These are phyloP conservation scores for Gymnoscelis rufifasciata DNA, from an alignment of 2,888 invertebrate species.

Conservation along the genomic window DNA sequence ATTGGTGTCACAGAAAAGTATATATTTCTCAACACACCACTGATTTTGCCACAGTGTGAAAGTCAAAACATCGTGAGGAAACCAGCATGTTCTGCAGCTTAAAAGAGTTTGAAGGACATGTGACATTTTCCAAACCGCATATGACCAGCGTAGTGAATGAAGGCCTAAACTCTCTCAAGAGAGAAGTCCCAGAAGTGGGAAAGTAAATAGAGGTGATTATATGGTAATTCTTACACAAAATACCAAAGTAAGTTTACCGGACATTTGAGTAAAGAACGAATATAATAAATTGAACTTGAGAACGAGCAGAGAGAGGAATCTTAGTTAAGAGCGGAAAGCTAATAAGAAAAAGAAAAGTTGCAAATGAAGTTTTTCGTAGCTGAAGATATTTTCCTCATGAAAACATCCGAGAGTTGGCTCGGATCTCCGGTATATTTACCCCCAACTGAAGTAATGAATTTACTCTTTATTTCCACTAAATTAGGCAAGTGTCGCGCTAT, in stretches of 20 bases:
- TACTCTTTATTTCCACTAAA: conserved; percentile 43
- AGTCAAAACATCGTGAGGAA: no score
- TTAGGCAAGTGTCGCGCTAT: conserved; percentile 26
- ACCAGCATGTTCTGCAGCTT: no score
- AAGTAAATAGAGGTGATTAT: no score
- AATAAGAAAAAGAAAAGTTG: conserved; percentile 60
- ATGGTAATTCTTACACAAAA: no score
- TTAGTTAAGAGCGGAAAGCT: conserved; percentile 60
- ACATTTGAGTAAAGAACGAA: conserved; percentile 37
- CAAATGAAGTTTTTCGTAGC: conserved; percentile 59
- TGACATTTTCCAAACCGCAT: no score
- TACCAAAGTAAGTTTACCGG: conserved; percentile 30
- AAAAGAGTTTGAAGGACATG: no score
- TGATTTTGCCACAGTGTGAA: no score
- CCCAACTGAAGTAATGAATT: conserved; percentile 44
- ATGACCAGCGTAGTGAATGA: no score
- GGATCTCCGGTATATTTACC: conserved; percentile 47
- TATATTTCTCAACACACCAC: no score
- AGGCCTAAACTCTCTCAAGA: no score
- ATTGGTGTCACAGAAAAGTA: no score
- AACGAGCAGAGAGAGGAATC: conserved; percentile 52
- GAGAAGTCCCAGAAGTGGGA: no score
- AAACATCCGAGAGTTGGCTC: conserved; percentile 53
- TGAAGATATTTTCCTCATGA: conserved; percentile 59
- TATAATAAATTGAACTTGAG: conserved; percentile 53